Base-by-base conservation (phyloP, 2,888 invertebrate species). In the Drosophila austrosaltans region DNA sequence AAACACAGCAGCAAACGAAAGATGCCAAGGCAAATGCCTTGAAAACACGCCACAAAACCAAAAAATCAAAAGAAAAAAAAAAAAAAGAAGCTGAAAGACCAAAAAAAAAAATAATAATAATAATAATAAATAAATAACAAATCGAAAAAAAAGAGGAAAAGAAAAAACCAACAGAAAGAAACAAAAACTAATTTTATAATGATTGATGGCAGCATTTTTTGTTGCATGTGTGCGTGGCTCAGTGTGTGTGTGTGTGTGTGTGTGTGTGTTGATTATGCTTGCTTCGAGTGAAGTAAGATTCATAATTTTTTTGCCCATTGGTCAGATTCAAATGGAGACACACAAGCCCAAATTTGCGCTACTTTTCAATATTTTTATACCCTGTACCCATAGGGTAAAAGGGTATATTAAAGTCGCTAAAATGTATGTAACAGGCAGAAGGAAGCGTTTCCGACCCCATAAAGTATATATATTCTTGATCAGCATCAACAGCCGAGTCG, bases 21-120 rank as follows among this genome's bases (percentile, higher is more conserved):
- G 69, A 66, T 54, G 74, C 72, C 80, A 88, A 76, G 74, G 74
- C 82, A 22, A 85, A 79, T 66, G 88, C 80, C 83, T 82, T 88
- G 77, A 86, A 36, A 36, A 69, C 75, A 69, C 70, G 67, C 72
- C 75, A 72, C 60, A 36, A 8, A 36, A 25, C 25, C 39, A 58
- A 44, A 8, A 48, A 48, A 16, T 16, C 16, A 16, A 6, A 44
- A 42, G 3, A 44, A 44, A 6, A 16, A 1, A 0, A 44, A 44
- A 22, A 32, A 57, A 57, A 57, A 57, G 56, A 36, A 56, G 56
- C 56, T 36, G 56, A 36, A 56, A 32, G 22, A 54, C 71, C 30
- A 25, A 63, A 70, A 60, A 60, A 71, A 60, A 59, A 28, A 67
- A 48, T 4, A 32, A 32, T 6, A 32, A 32, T 6, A 32, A 6